Evolutionary conservation across 37 sponge, comb jelly and placozoan genomes (phyloP), one percentile per base, ranked within the genome.

Genomic region (Sycon ciliatum): DNA sequence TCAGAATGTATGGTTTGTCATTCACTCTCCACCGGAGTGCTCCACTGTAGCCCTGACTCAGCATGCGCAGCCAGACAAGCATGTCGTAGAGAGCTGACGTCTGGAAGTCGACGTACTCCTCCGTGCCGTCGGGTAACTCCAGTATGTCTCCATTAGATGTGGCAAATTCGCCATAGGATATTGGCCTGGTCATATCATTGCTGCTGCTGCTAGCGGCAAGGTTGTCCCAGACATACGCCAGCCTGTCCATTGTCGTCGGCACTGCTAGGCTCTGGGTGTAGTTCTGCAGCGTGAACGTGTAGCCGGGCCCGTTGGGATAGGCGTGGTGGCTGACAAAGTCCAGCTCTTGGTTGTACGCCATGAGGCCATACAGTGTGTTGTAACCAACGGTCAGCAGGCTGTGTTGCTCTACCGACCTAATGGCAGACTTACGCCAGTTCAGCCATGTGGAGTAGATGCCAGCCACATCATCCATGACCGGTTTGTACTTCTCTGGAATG

Each of bases 181-280:
- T 46, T 46, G 53, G 53, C 13, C 53, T 13, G 18, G 18, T 46
- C 18, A 20, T 46, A 20, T 13, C 18, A 46, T 46, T 46, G 13
- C 18, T 46, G 18, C 18, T 18, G 13, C 16, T 20, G 13, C 16
- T 20, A 13, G 53, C 16, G n/a, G n/a, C n/a, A n/a, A n/a, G n/a
- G n/a, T n/a, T n/a, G 18, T 46, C 16, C 53, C 53, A 46, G 16
- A 46, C 53, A 13, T 20, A 46, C 18, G 53, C 53, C 13, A 46
- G 53, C 53, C 53, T 46, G 53, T 46, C 53, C 53, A 46, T 46
- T 46, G 53, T 46, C 53, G 53, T 46, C 53, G 53, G 53, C 53
- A 46, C 53, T 20, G 53, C 53, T 13, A 46, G 53, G 18, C 16
- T 46, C 13, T 46, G 16, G 53, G 53, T 46, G 53, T 20, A 46